Evolutionary conservation across 1,140 invertebrate genomes (phyloP), one percentile per base, ranked within the genome.

Genomic region (Pygmarrhopalites habei): DNA sequence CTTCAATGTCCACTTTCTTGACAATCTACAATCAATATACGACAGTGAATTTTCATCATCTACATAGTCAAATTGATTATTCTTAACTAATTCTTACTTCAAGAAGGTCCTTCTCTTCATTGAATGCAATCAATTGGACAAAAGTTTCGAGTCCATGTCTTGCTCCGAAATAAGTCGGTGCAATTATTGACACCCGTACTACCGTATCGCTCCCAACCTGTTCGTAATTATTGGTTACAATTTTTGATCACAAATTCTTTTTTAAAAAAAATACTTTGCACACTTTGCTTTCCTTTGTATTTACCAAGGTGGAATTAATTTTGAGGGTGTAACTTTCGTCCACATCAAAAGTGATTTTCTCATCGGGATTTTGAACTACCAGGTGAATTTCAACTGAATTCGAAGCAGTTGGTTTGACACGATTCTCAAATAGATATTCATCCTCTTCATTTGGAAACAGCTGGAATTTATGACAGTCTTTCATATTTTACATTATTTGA

Each of bases 141-240:
- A 92, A 75, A 0, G 89, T 90, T 76, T 91, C 88, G n/a, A 90
- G 61, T 0, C 79, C 89, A 72, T 91, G 82, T 2, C 88, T 79
- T 0, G 82, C 80, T 1, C 89, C 89, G 72, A 88, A 90, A 73
- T 85, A 88, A 2, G 78, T 85, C 1, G 73, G 69, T 0, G 84
- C 83, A 0, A 67, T 76, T 7, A 92, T 83, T 15, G 28, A 28
- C 1, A 67, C 69, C 35, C 49, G 25, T 17, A 60, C 46, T 2
- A 23, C 21, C 5, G 23, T 19, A 12, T 5, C n/a, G 7, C 44
- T 19, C 5, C 4, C 7, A 47, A 12, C 19, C n/a, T n/a, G 7
- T 47, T 47, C 44, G 4, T 5, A 19, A n/a, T 28, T 35, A n/a
- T n/a, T n/a, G n/a, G n/a, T n/a, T n/a, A n/a, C n/a, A n/a, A n/a